A percentile compares a stretch with the other conserved stretches of the same genome.
phyloP scores from a whole-genome alignment of 2,888 invertebrate species.

The Lasioglossum villosulum region DNA sequence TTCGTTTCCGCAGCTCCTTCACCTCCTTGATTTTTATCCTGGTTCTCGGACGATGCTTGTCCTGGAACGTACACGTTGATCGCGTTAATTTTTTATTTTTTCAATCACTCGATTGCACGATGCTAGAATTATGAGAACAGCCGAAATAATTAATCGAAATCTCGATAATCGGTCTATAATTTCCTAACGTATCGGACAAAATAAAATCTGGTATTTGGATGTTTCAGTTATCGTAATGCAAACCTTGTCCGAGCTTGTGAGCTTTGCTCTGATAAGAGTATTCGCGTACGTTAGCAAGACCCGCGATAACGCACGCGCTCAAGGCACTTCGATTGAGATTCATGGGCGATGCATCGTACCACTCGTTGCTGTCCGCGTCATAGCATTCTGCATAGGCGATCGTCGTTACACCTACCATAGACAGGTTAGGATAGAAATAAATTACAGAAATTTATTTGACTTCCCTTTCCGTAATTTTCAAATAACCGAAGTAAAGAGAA shows the following conservation, averaged over 20 bases:
- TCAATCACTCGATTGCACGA: background rate
- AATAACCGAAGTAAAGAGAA: too few relatives aligned
- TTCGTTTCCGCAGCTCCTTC: constrained; percentile 63
- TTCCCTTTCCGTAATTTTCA: too few relatives aligned
- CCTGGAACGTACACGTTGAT: constrained; percentile 42
- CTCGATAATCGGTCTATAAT: background rate
- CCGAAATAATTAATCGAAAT: background rate
- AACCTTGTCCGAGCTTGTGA: constrained; percentile 75
- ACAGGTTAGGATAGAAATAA: too few relatives aligned
- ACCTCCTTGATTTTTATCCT: constrained; percentile 66
- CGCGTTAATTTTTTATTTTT: background rate
- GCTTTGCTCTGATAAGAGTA: constrained; percentile 86
- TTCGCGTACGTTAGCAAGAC: constrained; percentile 89
- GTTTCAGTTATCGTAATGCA: background rate
- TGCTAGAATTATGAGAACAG: background rate
- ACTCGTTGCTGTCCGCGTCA: constrained; percentile 88
- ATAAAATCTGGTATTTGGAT: background rate
- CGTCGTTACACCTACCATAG: constrained; percentile 87
- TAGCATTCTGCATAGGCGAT: constrained; percentile 92
- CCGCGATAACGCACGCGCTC: constrained; percentile 91
- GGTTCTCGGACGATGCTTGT: constrained; percentile 68
- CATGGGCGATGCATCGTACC: constrained; percentile 91
- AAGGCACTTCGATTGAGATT: constrained; percentile 93
- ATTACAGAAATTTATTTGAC: background rate
- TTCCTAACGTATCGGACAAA: background rate